Conservation (phyloP, 1,140 invertebrate species). For the Reticulitermes speratus region DNA sequence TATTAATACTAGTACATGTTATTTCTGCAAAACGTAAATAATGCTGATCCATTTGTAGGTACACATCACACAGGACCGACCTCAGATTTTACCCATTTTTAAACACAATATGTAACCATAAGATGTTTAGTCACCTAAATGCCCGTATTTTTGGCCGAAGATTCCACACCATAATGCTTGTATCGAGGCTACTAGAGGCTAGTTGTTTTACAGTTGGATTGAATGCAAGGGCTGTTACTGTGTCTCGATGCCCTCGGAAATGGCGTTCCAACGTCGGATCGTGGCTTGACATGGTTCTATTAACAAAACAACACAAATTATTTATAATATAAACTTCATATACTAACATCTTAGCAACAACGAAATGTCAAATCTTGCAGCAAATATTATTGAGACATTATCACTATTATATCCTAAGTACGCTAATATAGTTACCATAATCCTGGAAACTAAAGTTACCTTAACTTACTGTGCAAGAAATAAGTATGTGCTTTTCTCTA, state of each 20-base stretch:
- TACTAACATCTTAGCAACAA: no score
- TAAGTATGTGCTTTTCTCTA: no score
- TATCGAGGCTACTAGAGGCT: constrained; percentile 74
- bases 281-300: constrained; percentile 29
- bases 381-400: no score
- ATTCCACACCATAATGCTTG: constrained; percentile 80
- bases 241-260: constrained; percentile 74
- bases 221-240: constrained; percentile 73
- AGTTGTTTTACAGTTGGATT: constrained; percentile 73
- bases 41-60: not conserved
- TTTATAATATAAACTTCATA: no score
- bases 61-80: not conserved
- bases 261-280: constrained; percentile 72
- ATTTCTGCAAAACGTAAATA: not conserved
- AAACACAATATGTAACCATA: constrained; percentile 8
- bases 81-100: not conserved
- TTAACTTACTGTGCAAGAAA: no score
- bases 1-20: no score
- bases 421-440: no score
- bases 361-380: no score
- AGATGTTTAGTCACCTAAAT: constrained; percentile 46
- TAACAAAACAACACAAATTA: not conserved
- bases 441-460: no score
- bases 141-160: constrained; percentile 55
- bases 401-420: no score